Conservation (phyloP, 1,140 invertebrate species). For the Teleopsis dalmanni region DNA sequence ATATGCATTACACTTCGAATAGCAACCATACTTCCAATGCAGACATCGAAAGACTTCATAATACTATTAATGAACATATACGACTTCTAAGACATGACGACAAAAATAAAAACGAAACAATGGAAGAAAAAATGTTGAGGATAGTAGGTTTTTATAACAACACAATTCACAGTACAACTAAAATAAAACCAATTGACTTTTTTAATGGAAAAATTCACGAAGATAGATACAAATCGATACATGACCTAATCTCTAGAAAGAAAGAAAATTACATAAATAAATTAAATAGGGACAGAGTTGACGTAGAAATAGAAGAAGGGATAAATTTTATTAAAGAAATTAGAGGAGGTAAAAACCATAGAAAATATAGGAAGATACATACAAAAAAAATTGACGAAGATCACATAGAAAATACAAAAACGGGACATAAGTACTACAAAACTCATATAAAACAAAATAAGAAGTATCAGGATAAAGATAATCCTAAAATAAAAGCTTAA, state of each 20-base stretch:
- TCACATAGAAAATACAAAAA: background rate
- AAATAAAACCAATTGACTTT: background rate
- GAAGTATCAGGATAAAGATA: constrained; percentile 2
- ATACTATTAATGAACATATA: no score
- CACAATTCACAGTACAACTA: constrained; percentile 1
- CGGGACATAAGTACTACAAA: background rate
- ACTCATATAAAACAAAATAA: background rate
- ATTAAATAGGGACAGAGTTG: background rate
- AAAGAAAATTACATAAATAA: constrained; percentile 2
- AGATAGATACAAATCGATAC: background rate
- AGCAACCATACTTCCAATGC: no score
- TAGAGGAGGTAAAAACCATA: background rate
- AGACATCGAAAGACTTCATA: no score
- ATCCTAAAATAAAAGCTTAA: background rate
- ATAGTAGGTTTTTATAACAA: constrained; percentile 1
- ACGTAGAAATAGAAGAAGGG: background rate
- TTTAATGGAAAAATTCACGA: background rate
- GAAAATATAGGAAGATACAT: background rate
- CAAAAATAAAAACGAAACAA: no score
- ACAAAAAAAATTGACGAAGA: no score
- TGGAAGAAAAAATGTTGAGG: no score
- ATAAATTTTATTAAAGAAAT: background rate
- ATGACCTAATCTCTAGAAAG: background rate
- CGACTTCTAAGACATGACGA: no score
- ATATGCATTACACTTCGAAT: no score